Evolutionary conservation across 1,140 invertebrate species (phyloP).

Genomic region (Pseudomyrmex dendroicus): DNA sequence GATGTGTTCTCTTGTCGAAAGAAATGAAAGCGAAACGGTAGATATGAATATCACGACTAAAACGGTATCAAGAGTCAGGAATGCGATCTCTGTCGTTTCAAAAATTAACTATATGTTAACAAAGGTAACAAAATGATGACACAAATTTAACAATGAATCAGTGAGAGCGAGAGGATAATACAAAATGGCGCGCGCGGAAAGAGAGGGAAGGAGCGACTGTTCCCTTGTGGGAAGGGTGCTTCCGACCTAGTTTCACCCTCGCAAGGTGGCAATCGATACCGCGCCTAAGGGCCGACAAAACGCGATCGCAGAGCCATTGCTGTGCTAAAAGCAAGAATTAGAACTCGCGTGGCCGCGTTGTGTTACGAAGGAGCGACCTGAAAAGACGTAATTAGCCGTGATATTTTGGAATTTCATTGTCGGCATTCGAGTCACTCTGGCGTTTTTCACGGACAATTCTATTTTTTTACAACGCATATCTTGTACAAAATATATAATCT

Average conservation of each 20-base stretch:
- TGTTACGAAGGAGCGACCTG: not conserved
- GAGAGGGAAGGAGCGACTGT: slow-evolving; percentile 29
- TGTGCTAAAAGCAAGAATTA: slow-evolving; percentile 45
- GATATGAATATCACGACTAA: not conserved
- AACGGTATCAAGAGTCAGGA: not conserved
- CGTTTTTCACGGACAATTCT: no score
- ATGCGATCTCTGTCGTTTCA: not conserved
- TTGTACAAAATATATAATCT: no score
- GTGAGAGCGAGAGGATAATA: slow-evolving; percentile 6
- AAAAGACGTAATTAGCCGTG: not conserved
- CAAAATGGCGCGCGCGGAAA: slow-evolving; percentile 24
- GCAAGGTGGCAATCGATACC: slow-evolving; percentile 81
- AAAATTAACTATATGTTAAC: not conserved
- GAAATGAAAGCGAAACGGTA: not conserved
- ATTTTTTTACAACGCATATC: no score
- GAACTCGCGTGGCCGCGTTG: not conserved
- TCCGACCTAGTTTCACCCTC: slow-evolving; percentile 84
- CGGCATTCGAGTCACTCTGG: not conserved
- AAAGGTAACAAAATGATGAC: not conserved
- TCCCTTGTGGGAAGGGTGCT: slow-evolving; percentile 70
- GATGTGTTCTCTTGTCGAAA: not conserved
- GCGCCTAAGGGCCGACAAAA: slow-evolving; percentile 59
- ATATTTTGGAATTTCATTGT: not conserved
- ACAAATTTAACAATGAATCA: slow-evolving; percentile 17
- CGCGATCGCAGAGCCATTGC: slow-evolving; percentile 44